These are phyloP conservation scores for Congeria kusceri DNA, from an alignment of 2,888 invertebrate genomes.

Conservation along the genomic window DNA sequence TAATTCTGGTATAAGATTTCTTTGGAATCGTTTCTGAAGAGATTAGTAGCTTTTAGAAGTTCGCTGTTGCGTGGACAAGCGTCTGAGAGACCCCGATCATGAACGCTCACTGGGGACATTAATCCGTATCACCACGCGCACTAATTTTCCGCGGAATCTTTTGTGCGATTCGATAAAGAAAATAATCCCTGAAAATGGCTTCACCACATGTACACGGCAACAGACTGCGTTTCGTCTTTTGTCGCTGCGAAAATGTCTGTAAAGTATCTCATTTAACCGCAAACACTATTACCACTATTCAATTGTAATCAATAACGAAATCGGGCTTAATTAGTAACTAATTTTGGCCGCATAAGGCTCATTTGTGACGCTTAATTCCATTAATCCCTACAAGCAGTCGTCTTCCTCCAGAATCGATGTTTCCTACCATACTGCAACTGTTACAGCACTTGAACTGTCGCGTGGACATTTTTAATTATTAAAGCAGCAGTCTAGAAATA, in stretches of 20 bases:
- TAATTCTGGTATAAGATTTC: slow-evolving; percentile 7
- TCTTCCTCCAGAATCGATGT: no score
- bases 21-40: slow-evolving; percentile 24
- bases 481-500: no score
- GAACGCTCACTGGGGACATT: slow-evolving; percentile 12
- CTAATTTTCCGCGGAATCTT: slow-evolving; percentile 32
- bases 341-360: slow-evolving; percentile 24
- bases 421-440: no score
- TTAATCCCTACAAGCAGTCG: no score
- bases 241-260: slow-evolving; percentile 21
- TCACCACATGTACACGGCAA: slow-evolving; percentile 28
- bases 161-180: slow-evolving; percentile 42
- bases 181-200: slow-evolving; percentile 46
- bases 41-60: slow-evolving; percentile 32
- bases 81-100: slow-evolving; percentile 9
- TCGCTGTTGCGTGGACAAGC: slow-evolving; percentile 12
- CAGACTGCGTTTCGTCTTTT: slow-evolving; percentile 21
- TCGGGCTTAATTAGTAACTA: slow-evolving; percentile 50
- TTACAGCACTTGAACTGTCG: no score
- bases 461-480: no score
- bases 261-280: slow-evolving; percentile 41
- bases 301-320: slow-evolving; percentile 40
- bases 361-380: no score
- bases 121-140: slow-evolving; percentile 20
- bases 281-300: slow-evolving; percentile 35